Base-by-base conservation (phyloP, 2,888 invertebrate genomes). In the Drosophila helvetica region DNA sequence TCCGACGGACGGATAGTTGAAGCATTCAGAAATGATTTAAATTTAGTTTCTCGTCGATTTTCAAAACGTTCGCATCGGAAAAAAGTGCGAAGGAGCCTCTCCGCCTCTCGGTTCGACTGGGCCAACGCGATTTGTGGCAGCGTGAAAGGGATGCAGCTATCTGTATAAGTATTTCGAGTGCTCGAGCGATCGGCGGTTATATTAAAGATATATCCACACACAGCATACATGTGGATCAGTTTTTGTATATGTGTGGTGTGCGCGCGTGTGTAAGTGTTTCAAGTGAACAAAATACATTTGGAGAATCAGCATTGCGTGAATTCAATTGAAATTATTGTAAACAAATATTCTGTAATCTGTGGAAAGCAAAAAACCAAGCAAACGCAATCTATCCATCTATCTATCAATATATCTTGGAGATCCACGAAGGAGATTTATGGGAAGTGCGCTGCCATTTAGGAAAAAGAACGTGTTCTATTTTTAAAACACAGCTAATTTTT, bases 401-500 rank as follows among this genome's bases (percentile, higher is more conserved):
- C 25, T 18, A 50, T 63, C 19, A n/a, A 52, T 47, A 47, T 62
- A 54, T 56, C 50, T 70, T 74, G 80, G 76, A 86, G 45, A 25
- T 25, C 57, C 54, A 10, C 67, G 78, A 76, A 59, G 63, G 53
- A 66, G 27, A 63, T 74, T 72, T 65, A 67, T 73, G 53, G 48
- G 81, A 76, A 78, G 78, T 86, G 72, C 70, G 79, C 87, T 80
- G 89, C 88, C 86, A 85, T 80, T 87, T 79, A 80, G 55, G 60
- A 63, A 53, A 65, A 48, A 79, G 77, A 79, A 82, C 74, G 79
- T 85, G 81, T 90, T 88, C 90, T 90, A 90, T 90, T 90, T 91
- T 80, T 90, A 90, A 84, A 90, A 88, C 89, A 86, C 72, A 90
- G 91, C 90, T 82, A 90, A 89, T 80, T 77, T 89, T 83, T 84